phyloP scores from a whole-genome alignment of 2,797 vertebrate genomes.

The Sciurus carolinensis region DNA sequence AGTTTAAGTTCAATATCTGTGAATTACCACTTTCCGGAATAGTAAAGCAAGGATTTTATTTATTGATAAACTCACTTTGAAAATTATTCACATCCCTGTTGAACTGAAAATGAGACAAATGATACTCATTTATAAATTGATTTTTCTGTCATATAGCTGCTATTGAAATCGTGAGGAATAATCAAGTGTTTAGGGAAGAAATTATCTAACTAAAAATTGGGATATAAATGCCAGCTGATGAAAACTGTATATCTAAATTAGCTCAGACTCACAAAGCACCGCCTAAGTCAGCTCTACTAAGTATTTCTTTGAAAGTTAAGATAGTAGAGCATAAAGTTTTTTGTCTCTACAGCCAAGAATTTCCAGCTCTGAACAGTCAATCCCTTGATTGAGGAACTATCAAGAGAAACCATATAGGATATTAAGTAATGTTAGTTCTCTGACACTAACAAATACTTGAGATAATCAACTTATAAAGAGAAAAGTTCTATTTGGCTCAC shows the following conservation, averaged over 20 bases:
- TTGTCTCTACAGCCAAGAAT: neutral
- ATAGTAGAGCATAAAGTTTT: neutral
- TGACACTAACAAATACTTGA: neutral
- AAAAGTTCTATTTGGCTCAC: neutral
- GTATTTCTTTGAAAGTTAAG: neutral
- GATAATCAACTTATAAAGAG: neutral
- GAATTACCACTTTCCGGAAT: neutral
- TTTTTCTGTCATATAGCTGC: neutral
- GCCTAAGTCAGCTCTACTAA: neutral
- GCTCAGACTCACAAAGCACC: neutral
- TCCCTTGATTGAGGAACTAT: neutral
- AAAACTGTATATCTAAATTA: neutral
- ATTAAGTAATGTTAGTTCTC: neutral
- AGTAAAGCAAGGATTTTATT: neutral
- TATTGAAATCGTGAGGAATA: constrained; percentile 17
- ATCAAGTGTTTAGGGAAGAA: neutral
- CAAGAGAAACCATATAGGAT: neutral
- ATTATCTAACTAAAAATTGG: neutral
- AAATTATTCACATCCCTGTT: constrained; percentile 10
- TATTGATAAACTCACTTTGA: neutral
- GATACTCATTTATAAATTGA: neutral
- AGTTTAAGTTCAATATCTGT: neutral
- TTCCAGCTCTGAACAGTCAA: neutral
- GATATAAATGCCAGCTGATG: neutral
- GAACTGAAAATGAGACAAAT: neutral